Evolutionary conservation across 2,797 vertebrate species (phyloP).

Genomic region (Myioborus miniatus): DNA sequence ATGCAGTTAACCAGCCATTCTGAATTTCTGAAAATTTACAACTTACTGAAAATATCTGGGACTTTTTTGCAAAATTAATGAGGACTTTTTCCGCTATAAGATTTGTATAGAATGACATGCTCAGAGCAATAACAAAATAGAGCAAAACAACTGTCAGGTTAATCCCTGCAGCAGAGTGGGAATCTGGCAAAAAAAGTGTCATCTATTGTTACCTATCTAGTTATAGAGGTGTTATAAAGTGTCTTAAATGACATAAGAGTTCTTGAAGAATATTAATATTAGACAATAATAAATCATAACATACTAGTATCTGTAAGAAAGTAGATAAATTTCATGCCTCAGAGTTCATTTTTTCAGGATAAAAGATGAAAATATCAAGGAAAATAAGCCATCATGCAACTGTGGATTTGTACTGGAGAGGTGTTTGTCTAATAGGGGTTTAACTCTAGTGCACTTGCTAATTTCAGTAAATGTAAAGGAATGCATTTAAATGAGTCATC

Average conservation of each 20-base stretch:
- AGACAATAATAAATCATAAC: neutral
- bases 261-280: neutral
- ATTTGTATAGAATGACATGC: neutral
- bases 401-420: neutral
- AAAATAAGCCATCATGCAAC: neutral
- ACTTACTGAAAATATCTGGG: neutral
- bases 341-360: neutral
- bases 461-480: neutral
- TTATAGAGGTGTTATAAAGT: neutral
- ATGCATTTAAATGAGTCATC: neutral
- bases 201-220: neutral
- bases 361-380: neutral
- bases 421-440: neutral
- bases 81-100: neutral
- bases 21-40: neutral
- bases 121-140: neutral
- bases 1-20: neutral
- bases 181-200: neutral
- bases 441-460: neutral
- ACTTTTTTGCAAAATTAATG: neutral
- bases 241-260: neutral
- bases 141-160: neutral
- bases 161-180: neutral
- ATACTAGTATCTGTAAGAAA: neutral
- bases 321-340: neutral